phyloP scores from a whole-genome alignment of 2,888 invertebrate species.

The Linnaemya vulpina region DNA sequence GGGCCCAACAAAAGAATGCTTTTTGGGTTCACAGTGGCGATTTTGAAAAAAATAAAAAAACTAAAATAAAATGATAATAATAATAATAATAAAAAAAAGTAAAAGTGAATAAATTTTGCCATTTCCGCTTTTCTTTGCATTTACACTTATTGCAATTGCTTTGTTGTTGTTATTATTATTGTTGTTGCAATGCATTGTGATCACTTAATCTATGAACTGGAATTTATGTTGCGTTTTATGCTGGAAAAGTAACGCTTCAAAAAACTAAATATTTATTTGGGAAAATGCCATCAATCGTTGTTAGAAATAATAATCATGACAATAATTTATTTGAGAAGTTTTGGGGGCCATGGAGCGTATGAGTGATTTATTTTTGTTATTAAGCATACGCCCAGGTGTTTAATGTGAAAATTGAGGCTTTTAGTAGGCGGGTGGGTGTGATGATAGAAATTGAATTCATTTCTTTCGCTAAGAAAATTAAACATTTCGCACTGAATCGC shows the following conservation, averaged over 20 bases:
- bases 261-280: background rate
- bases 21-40: slow-evolving; percentile 16
- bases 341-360: background rate
- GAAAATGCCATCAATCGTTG: background rate
- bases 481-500: too few relatives aligned
- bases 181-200: slow-evolving; percentile 1
- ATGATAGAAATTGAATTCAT: too few relatives aligned
- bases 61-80: too few relatives aligned
- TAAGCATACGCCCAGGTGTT: background rate
- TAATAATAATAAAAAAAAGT: background rate
- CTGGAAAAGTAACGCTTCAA: background rate
- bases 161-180: background rate
- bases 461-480: too few relatives aligned
- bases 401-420: background rate
- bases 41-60: slow-evolving; percentile 11
- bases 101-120: slow-evolving; percentile 7
- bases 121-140: slow-evolving; percentile 19
- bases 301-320: background rate
- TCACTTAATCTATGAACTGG: slow-evolving; percentile 24
- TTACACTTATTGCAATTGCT: slow-evolving; percentile 32
- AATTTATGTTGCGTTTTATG: slow-evolving; percentile 5
- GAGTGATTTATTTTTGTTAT: background rate
- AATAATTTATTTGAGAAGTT: background rate
- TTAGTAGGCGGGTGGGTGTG: too few relatives aligned
- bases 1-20: slow-evolving; percentile 31